Evolutionary conservation across 2,113 vertebrate species (phyloP), one percentile per base, ranked within the genome.

Genomic region (Chaenogobius annularis): DNA sequence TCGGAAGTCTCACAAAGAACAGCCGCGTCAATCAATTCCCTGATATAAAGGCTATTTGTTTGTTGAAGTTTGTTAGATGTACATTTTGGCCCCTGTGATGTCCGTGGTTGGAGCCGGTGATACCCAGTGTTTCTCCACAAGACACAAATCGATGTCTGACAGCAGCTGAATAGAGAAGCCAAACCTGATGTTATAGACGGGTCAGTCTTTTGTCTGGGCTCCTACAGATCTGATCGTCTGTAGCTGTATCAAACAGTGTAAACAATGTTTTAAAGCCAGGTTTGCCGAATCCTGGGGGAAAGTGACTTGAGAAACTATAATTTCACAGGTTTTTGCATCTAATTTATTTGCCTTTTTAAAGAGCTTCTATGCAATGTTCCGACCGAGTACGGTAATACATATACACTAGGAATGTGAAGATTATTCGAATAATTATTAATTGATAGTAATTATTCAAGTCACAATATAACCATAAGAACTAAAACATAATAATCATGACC

Each of bases 131-230:
- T 70, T 82, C 69, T 64, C 15, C 56, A 35, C 43, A 4, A 72
- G 72, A 78, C 65, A 77, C 55, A 78, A 79, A 88, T 90, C 85
- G 76, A 85, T 89, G 78, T 43, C 52, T 80, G 82, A 74, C 78
- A 79, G 73, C n/a, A 74, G 46, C 40, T 70, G 66, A 81, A 70
- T 69, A 35, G 72, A 46, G n/a, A 59, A 52, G 35, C 66, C 44
- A 43, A 46, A 65, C 66, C 58, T 78, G 22, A 37, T 69, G 72
- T 80, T 56, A 65, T 54, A 80, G 64, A 82, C 31, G 56, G 74
- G 46, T 80, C 67, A 55, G 52, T 55, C 48, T 50, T 58, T 80
- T 72, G 73, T 73, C 58, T 81, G 44, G 64, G 69, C 64, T 76
- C 65, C 43, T 79, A 22, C 66, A 22, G 72, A 65, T 71, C 79